Base-by-base conservation (phyloP, 2,888 invertebrate species). In the Perizoma affinitatum region DNA sequence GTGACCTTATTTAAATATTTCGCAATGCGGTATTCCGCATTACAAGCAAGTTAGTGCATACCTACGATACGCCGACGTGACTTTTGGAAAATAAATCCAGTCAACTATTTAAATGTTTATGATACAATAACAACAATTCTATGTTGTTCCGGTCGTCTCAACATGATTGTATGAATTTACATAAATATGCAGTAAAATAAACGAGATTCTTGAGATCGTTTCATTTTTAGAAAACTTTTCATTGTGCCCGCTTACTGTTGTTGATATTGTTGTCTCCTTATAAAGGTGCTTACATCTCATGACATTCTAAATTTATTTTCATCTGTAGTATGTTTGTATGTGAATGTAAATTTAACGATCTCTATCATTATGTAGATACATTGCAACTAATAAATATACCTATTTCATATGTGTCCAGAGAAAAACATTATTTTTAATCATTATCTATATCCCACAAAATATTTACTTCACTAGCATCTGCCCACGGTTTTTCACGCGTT, bases 101-200 rank as follows among this genome's bases (percentile, higher is more conserved):
- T 51, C 42, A 54, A 54, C 48, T 63, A 62, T 62, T 62, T 56
- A 61, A 64, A 48, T n/a, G 55, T 48, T 50, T 61, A 50, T 43
- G 46, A 50, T 46, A 45, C 40, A 50, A 22, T 41, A 54, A 52
- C 53, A 61, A 52, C 10, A 47, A 61, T 48, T 43, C 46, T 54
- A 41, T 44, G 58, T 35, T 51, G 58, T 68, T 63, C 63, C 65
- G 63, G 61, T 58, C 50, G 46, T 45, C 44, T 58, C 62, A 62
- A 63, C 66, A 62, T 65, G 57, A 68, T 36, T 52, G 10, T 48
- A 6, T 8, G 9, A 34, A 65, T 71, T 71, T 65, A 56, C 69
- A 67, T 69, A 65, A 68, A 68, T 47, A 33, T 10, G 44, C 36
- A 11, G 58, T 69, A 58, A 65, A 68, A 65, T 45, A 52, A 49